A percentile compares a stretch with the other conserved stretches of the same genome.
phyloP scores from a whole-genome alignment of 2,888 invertebrate species.

The Rhopalosiphum nymphaeae region DNA sequence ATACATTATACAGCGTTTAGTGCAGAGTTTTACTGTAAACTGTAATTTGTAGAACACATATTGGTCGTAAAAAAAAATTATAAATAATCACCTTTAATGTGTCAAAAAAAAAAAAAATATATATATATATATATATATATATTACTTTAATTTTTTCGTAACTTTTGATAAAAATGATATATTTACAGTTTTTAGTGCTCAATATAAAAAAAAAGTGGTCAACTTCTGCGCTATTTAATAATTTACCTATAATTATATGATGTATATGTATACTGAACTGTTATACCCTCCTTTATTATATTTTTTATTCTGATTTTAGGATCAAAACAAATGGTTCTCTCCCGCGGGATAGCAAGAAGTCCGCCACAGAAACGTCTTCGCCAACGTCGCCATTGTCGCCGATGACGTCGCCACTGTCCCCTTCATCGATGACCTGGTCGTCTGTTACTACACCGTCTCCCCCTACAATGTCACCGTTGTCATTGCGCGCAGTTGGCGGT shows the following conservation, averaged over 20 bases:
- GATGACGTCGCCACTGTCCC: not conserved
- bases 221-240: not conserved
- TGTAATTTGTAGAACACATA: not conserved
- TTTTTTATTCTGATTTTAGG: constrained; percentile 70
- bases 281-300: not conserved
- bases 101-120: too few species aligned
- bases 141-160: not conserved
- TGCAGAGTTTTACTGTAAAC: not conserved
- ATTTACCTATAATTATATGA: not conserved
- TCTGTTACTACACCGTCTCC: not conserved
- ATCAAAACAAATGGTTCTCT: constrained; percentile 93
- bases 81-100: not conserved
- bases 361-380: not conserved
- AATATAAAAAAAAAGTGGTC: not conserved
- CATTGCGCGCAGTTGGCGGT: not conserved
- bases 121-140: too few species aligned
- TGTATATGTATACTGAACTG: not conserved
- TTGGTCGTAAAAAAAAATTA: not conserved
- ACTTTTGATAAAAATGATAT: not conserved
- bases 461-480: not conserved
- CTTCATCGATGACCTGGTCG: constrained; percentile 6
- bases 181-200: not conserved
- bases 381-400: constrained; percentile 3
- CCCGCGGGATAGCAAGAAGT: constrained; percentile 77
- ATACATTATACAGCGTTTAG: not conserved